Percentiles rank a stretch among this genome's conserved stretches.
Conservation (phyloP, 2,113 vertebrate species). For the Lagopus muta region DNA sequence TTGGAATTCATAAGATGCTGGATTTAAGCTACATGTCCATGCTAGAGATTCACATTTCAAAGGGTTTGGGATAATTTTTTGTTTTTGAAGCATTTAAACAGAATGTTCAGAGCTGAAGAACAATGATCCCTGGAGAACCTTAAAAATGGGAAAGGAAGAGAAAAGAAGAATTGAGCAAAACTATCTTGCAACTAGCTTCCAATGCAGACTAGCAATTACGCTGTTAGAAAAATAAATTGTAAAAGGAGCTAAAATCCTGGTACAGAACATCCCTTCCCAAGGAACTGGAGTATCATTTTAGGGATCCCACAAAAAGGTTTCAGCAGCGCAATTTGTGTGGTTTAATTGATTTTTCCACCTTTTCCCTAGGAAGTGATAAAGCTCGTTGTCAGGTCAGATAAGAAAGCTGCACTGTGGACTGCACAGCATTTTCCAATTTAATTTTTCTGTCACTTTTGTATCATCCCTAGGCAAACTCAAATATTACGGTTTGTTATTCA, state of each 20-base stretch:
- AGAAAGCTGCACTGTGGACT: neutral
- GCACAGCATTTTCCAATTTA: neutral
- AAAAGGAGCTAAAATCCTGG: neutral
- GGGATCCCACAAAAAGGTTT: neutral
- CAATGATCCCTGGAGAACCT: neutral
- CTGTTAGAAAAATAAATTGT: neutral
- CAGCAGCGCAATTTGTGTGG: neutral
- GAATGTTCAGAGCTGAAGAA: neutral
- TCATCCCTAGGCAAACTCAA: neutral
- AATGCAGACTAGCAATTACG: neutral
- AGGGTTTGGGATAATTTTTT: neutral
- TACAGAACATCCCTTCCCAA: neutral
- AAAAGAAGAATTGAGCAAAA: constrained; percentile 14
- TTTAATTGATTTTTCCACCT: constrained; percentile 25
- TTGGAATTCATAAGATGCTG: constrained; percentile 8
- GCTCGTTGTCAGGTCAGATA: neutral
- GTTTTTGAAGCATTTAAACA: neutral
- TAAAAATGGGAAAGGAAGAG: neutral
- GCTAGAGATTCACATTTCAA: neutral
- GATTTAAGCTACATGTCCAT: neutral
- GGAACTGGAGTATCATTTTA: neutral
- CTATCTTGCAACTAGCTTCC: neutral
- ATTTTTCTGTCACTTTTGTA: constrained; percentile 10
- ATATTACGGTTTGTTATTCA: neutral
- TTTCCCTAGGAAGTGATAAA: constrained; percentile 2